A percentile compares a stretch with the other conserved stretches of the same genome.
Conservation (phyloP, 1,140 invertebrate species). For the Melitaea cinxia region DNA sequence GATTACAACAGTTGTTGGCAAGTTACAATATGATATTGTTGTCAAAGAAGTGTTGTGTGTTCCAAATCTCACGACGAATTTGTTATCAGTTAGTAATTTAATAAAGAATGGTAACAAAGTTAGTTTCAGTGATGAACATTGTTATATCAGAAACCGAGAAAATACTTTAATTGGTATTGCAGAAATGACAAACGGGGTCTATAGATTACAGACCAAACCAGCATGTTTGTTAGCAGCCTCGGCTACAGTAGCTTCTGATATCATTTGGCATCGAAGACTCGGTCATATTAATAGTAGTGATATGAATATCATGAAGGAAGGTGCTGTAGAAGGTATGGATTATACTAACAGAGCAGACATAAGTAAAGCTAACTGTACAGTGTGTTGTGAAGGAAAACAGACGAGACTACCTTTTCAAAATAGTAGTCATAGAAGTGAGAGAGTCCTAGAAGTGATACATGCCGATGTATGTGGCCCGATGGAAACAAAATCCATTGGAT, state of each 20-base stretch:
- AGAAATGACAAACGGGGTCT: not conserved
- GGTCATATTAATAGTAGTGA: not conserved
- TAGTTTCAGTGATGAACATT: no score
- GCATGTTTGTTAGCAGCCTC: not conserved
- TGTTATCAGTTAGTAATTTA: not conserved
- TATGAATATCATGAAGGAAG: not conserved
- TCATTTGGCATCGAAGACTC: not conserved
- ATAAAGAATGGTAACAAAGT: not conserved
- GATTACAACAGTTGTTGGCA: conserved; percentile 15
- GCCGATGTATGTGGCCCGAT: not conserved
- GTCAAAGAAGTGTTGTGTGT: no score
- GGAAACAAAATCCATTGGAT: not conserved
- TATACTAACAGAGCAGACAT: not conserved
- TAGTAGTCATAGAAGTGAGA: not conserved
- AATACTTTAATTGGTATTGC: not conserved
- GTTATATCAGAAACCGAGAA: not conserved
- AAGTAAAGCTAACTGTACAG: conserved; percentile 22
- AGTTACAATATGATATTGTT: conserved; percentile 16
- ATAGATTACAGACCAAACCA: not conserved
- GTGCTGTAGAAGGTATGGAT: not conserved
- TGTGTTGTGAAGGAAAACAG: conserved; percentile 46
- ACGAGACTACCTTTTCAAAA: not conserved
- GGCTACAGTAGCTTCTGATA: not conserved
- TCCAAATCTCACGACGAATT: not conserved
- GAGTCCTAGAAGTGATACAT: not conserved